phyloP scores from a whole-genome alignment of 1,140 invertebrate genomes.

The Maniola jurtina region DNA sequence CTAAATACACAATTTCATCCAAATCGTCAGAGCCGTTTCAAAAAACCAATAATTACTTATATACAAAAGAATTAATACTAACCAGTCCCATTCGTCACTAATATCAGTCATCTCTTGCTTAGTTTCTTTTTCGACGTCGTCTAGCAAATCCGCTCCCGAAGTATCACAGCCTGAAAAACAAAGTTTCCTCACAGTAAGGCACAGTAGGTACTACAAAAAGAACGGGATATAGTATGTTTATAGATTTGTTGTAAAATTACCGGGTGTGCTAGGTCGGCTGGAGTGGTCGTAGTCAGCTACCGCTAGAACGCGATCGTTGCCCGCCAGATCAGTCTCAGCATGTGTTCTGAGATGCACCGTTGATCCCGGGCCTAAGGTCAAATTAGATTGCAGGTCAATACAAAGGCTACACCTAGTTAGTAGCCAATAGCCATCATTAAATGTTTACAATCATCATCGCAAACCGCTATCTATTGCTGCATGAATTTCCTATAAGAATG shows the following conservation, averaged over 20 bases:
- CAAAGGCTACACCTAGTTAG: too few species aligned
- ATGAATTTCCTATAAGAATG: too few species aligned
- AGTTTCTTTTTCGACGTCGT: conserved; percentile 43
- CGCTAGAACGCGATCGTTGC: conserved; percentile 75
- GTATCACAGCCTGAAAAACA: conserved; percentile 52
- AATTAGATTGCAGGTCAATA: too few species aligned
- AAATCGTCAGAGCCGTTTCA: too few species aligned
- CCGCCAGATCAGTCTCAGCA: conserved; percentile 71
- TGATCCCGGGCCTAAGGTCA: conserved; percentile 75
- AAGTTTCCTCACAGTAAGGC: neutral
- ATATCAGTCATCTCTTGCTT: conserved; percentile 59
- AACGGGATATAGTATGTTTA: too few species aligned
- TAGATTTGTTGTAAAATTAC: conserved; percentile 30
- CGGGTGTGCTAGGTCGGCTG: conserved; percentile 81
- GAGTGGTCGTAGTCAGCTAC: conserved; percentile 79
- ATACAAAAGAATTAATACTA: conserved; percentile 23
- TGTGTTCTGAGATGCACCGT: conserved; percentile 79
- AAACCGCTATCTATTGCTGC: too few species aligned
- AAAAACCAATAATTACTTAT: too few species aligned
- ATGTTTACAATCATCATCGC: too few species aligned
- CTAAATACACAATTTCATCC: too few species aligned
- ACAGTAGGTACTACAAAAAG: neutral
- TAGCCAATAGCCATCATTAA: too few species aligned
- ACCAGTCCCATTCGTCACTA: conserved; percentile 76
- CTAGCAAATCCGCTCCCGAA: conserved; percentile 55